phyloP scores from a whole-genome alignment of 2,113 vertebrate species.

The Nettapus auritus region DNA sequence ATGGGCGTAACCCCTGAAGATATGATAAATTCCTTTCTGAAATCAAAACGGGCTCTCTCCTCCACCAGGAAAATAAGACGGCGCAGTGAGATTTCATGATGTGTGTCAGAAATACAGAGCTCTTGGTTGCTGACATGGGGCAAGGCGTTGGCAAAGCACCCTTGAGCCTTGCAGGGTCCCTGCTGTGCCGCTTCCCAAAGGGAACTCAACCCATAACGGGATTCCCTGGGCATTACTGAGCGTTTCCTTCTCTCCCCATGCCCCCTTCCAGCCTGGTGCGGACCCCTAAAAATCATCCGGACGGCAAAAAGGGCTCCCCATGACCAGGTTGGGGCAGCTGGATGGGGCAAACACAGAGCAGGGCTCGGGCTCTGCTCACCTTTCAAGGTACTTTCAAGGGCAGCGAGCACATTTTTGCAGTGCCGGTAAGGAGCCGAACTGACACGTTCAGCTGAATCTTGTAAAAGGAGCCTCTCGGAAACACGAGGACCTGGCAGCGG shows the following conservation, averaged over 20 bases:
- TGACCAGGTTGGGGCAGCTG: rapidly evolving
- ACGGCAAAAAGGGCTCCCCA: not conserved
- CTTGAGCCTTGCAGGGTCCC: not conserved
- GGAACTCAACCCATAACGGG: not conserved
- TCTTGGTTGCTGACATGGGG: not conserved
- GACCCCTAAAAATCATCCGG: not conserved
- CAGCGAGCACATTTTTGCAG: not conserved
- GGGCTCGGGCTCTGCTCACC: not conserved
- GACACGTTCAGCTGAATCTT: conserved; percentile 9
- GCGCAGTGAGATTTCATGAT: not conserved
- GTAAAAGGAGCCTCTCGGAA: conserved; percentile 53
- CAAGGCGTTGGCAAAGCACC: not conserved
- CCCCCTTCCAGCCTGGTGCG: not conserved
- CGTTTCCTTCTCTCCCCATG: too few species aligned
- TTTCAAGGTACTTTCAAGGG: conserved; percentile 22
- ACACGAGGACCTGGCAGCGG: not conserved
- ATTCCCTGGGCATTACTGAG: not conserved
- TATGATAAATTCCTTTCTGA: not conserved
- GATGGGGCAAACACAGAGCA: not conserved
- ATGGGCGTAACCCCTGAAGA: not conserved
- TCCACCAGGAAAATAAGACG: not conserved
- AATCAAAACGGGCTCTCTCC: not conserved
- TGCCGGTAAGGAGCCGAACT: not conserved
- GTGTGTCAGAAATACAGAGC: not conserved
- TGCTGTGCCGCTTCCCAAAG: not conserved